Percentiles rank a stretch among this genome's conserved stretches.
phyloP scores from a whole-genome alignment of 2,797 vertebrate species.

The Darevskia nairensis region DNA sequence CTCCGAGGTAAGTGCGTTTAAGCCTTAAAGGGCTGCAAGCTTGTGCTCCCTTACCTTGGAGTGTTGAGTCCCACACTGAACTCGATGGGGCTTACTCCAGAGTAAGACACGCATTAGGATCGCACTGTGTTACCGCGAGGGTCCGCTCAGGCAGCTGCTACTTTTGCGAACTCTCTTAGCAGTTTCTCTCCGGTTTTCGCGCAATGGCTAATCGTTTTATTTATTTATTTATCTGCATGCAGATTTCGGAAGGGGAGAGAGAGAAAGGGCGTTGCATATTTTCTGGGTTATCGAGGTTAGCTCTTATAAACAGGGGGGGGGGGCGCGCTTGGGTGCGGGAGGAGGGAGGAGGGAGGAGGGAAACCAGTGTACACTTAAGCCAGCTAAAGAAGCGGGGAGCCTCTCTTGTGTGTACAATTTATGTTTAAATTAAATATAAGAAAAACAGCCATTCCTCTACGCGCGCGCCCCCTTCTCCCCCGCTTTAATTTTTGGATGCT shows the following conservation, averaged over 20 bases:
- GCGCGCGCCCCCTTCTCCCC: neutral
- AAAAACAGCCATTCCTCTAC: neutral
- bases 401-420: no score
- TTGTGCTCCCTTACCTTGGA: no score
- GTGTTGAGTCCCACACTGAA: no score
- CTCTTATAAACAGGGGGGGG: neutral
- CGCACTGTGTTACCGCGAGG: no score
- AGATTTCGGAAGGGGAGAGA: neutral
- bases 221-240: neutral
- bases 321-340: neutral
- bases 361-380: neutral
- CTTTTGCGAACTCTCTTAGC: conserved; percentile 10
- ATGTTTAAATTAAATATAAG: neutral
- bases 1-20: neutral
- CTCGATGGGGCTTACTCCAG: no score
- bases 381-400: no score
- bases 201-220: neutral
- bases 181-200: conserved; percentile 10
- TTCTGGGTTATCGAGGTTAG: neutral
- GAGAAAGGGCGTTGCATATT: neutral
- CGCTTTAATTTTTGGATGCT: conserved; percentile 5
- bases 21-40: neutral
- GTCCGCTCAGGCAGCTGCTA: neutral
- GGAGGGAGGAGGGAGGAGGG: no score
- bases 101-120: no score